Base-by-base conservation (phyloP, 2,888 invertebrate species). In the Nemapogon koenigi region DNA sequence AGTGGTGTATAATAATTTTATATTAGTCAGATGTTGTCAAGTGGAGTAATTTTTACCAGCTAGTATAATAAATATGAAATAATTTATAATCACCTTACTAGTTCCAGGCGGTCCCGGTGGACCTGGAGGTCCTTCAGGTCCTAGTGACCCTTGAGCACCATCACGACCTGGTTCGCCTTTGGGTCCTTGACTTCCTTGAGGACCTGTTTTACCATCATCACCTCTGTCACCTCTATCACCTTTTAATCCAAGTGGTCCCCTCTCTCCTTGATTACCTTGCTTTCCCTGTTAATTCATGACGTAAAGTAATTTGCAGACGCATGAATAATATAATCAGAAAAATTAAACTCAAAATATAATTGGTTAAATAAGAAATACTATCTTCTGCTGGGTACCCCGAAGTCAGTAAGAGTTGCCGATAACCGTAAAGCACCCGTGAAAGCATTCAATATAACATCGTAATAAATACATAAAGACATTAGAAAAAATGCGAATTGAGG, bases 81-180 rank as follows among this genome's bases (percentile, higher is more conserved):
- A 4, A 13, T 7, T 35, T 14, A 70, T 63, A 43, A 49, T 59
- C 51, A 69, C 70, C 63, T 59, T 52, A 46, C 46, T 44, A 3
- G 43, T 36, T 2, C 91, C 91, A 13, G 66, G 60, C 7, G 72
- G 71, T 3, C 90, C 86, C 13, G 73, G 62, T 1, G 57, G 62
- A 2, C 86, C 87, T 13, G 62, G 50, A 1, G 58, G 52, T 8
- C 89, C 88, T 46, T 75, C 75, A 0, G 65, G 61, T n/a, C 89
- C 89, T 47, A 81, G 83, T 1, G 78, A 49, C n/a, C 88, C 91
- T 13, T 70, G 49, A 0, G 58, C 54, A 17, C 90, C 91, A 46
- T 86, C 80, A 43, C 61, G 68, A 14, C 91, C 91, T 0, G 87
- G 81, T 48, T 90, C 89, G 43, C 91, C 91, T 57, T 88, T 83